phyloP scores from a whole-genome alignment of 1,140 invertebrate species.

The Diachasma alloeum region DNA sequence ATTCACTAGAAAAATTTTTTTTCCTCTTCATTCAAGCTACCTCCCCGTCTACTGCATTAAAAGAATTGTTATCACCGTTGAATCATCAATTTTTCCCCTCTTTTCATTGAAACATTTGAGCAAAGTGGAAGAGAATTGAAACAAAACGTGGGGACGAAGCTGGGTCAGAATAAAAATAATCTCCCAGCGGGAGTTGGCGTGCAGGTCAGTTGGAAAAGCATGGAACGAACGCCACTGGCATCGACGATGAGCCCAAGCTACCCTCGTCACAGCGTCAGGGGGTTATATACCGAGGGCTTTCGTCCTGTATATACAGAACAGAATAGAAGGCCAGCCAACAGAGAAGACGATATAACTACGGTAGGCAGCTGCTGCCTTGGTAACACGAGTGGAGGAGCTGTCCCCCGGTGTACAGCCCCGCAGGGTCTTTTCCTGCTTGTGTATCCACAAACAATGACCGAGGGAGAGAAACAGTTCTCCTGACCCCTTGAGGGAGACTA shows the following conservation, averaged over 20 bases:
- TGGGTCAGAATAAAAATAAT: slow-evolving; percentile 48
- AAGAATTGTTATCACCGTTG: too few relatives aligned
- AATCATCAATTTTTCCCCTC: too few relatives aligned
- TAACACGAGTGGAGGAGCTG: neutral
- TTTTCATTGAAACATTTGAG: too few relatives aligned
- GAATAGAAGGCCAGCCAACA: neutral
- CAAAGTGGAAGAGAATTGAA: neutral
- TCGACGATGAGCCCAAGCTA: neutral
- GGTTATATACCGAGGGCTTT: neutral
- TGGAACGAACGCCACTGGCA: neutral
- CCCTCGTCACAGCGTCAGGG: neutral
- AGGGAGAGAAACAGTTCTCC: slow-evolving; percentile 34
- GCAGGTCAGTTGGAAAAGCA: neutral
- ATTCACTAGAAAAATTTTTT: slow-evolving; percentile 33
- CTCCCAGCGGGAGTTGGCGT: slow-evolving; percentile 52
- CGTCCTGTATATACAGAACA: neutral
- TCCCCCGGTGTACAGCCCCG: neutral
- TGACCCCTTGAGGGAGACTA: slow-evolving; percentile 16
- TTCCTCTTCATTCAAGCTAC: slow-evolving; percentile 28
- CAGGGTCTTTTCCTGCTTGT: slow-evolving; percentile 23
- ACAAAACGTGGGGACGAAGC: neutral
- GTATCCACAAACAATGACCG: slow-evolving; percentile 39
- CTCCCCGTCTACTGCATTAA: neutral
- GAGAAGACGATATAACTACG: neutral
- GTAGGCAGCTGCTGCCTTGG: slow-evolving; percentile 31